Evolutionary conservation across 2,888 invertebrate genomes (phyloP), one percentile per base, ranked within the genome.

Genomic region (Galeopsomyia nigrocyanea): DNA sequence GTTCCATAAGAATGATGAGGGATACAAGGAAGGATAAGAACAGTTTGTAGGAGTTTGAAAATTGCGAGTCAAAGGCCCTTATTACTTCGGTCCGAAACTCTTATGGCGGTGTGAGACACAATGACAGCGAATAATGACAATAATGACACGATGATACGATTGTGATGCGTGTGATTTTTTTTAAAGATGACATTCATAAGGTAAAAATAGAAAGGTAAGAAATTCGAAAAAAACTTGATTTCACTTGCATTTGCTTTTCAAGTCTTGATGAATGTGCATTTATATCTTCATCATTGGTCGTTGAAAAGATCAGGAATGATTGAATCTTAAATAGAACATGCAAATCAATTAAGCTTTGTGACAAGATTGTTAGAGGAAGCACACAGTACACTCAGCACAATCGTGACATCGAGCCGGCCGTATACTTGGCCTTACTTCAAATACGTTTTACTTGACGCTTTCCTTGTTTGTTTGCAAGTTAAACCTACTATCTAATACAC

Each of bases 341-440:
- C 39, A 39, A 39, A 39, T 39, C 5, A 39, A 10, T 10, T 3
- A 39, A 39, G 39, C 7, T 39, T 39, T 39, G 5, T 39, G 39
- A 39, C 39, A 39, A 77, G 77, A 77, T 76, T 76, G 77, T 77
- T 22, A 71, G 77, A 82, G 82, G 83, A 84, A 83, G 83, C 83
- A 84, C 82, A 82, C 83, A 74, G 68, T 71, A 84, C 83, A 84
- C 82, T 85, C 85, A 83, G 84, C 85, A 85, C 83, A 84, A 85
- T 84, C 85, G 82, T 86, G 83, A 86, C 82, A 85, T 84, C 82
- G 82, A 85, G 82, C 82, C 80, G 83, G 84, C 82, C 82, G 81
- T 80, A 81, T 81, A 80, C 81, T 75, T 76, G 82, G 82, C 81
- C 83, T 80, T 82, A 82, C 82, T 84, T 82, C 83, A 83, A 79